A percentile compares a stretch with the other conserved stretches of the same genome.
Evolutionary conservation across 35 echinoderm and acorn worm genomes (phyloP).

Genomic region (Heliocidaris tuberculata): DNA sequence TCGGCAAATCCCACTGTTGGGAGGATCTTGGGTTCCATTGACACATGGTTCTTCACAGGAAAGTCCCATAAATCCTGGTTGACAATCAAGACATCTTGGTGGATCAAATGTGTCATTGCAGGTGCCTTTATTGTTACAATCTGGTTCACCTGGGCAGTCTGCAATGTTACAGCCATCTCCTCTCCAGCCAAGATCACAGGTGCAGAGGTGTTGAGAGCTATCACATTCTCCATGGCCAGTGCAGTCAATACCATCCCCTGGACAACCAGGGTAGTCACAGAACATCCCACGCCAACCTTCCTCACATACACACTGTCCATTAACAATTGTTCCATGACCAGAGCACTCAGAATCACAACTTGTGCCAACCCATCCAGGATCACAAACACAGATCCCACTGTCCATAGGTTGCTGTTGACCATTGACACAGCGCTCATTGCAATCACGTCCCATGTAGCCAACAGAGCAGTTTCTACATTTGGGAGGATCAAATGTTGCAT

Average conservation of each 20-base stretch:
- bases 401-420: constrained; percentile 80
- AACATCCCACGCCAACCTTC: constrained; percentile 68
- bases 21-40: constrained; percentile 72
- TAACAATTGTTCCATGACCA: constrained; percentile 62
- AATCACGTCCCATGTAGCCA: constrained; percentile 82
- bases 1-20: constrained; percentile 82
- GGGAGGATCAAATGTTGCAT: constrained; percentile 73
- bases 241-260: constrained; percentile 76
- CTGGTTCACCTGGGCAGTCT: constrained; percentile 84
- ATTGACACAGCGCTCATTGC: constrained; percentile 76
- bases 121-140: constrained; percentile 70
- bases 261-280: constrained; percentile 77
- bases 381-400: constrained; percentile 81
- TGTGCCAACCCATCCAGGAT: constrained; percentile 69
- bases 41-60: constrained; percentile 91
- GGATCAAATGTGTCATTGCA: constrained; percentile 88
- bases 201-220: constrained; percentile 73
- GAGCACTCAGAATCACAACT: constrained; percentile 80
- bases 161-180: constrained; percentile 71
- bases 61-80: constrained; percentile 79
- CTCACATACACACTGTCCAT: constrained; percentile 68
- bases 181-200: constrained; percentile 71
- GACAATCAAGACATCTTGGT: constrained; percentile 72
- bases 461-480: constrained; percentile 68
- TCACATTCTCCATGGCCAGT: constrained; percentile 84